Evolutionary conservation across 2,888 invertebrate genomes (phyloP), one percentile per base, ranked within the genome.

Genomic region (Pyrgus malvae): DNA sequence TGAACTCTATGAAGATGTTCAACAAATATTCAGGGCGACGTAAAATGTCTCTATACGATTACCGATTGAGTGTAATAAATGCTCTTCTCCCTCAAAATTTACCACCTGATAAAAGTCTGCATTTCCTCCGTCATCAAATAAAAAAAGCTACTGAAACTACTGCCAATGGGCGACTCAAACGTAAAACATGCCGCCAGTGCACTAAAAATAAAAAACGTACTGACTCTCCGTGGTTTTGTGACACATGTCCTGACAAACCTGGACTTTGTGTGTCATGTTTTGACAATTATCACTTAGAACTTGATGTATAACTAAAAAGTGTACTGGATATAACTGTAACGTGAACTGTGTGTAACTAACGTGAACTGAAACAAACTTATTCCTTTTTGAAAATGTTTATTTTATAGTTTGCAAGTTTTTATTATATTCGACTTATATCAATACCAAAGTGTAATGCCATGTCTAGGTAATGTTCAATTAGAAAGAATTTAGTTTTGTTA

Each of bases 1-100:
- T 57, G 6, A 62, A 62, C 33, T 60, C 59, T 5, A 56, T 45
- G 16, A 59, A 59, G 33, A 55, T 59, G 1, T 60, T 53, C 2
- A 56, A 51, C 14, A 62, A 58, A 33, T 60, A 55, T 57, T 57
- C 59, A 35, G 50, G 59, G 1, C 51, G 51, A 55, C 53, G 8
- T 40, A 57, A 60, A 42, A 11, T 57, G 35, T 40, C 0, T 6
- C 46, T 48, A 48, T 38, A 54, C 40, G 44, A 49, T 9, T 41
- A 41, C 12, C 40, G 49, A 23, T 23, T 23, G 23, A 23, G 23
- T 23, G 23, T 23, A 1, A 6, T 37, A 2, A 12, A 12, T 4
- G 37, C 23, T 23, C 23, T 23, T 23, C 23, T 23, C 23, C 23
- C 23, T 23, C 23, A 23, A 23, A 23, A 23, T 23, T 23, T 23